Percentiles rank a stretch among this genome's conserved stretches.
These are phyloP conservation scores for Caenorhabditis imperialis DNA, from an alignment of 2,888 invertebrate species.

Conservation along the genomic window DNA sequence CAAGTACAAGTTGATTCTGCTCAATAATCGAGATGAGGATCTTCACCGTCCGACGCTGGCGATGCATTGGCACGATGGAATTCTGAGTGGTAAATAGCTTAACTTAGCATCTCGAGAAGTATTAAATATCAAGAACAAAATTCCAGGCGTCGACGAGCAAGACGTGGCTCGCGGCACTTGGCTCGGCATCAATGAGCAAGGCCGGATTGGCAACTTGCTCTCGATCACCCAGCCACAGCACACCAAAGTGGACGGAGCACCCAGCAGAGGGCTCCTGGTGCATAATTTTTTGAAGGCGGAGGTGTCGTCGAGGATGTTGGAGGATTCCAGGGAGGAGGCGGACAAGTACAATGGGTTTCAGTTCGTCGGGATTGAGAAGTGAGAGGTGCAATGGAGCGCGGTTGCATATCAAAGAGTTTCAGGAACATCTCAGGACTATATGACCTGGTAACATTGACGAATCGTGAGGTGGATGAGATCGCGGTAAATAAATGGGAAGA, in stretches of 20 bases:
- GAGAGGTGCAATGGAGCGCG: too few relatives aligned
- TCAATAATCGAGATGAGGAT: slow-evolving; percentile 73
- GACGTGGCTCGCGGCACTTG: slow-evolving; percentile 73
- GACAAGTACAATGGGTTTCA: slow-evolving; percentile 70
- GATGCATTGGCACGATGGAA: slow-evolving; percentile 68
- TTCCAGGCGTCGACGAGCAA: slow-evolving; percentile 68
- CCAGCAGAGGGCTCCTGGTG: slow-evolving; percentile 67
- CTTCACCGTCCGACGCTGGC: slow-evolving; percentile 64
- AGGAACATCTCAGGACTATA: too few relatives aligned
- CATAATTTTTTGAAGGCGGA: slow-evolving; percentile 51
- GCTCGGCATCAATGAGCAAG: slow-evolving; percentile 66
- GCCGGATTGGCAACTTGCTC: slow-evolving; percentile 66
- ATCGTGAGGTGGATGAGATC: slow-evolving; percentile 55
- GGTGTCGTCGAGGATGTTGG: slow-evolving; percentile 36
- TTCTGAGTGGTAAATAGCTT: slow-evolving; percentile 62
- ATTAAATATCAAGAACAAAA: not conserved
- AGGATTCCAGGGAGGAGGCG: slow-evolving; percentile 45
- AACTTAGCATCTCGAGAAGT: not conserved
- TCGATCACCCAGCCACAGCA: slow-evolving; percentile 68
- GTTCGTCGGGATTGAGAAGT: slow-evolving; percentile 68
- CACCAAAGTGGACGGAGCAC: slow-evolving; percentile 51
- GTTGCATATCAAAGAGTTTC: too few relatives aligned
- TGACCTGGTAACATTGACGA: slow-evolving; percentile 61
- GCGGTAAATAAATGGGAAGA: slow-evolving; percentile 38
- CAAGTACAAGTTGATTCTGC: slow-evolving; percentile 67